Evolutionary conservation across 2,888 invertebrate species (phyloP), one percentile per base, ranked within the genome.

Genomic region (Autographa pulchrina): DNA sequence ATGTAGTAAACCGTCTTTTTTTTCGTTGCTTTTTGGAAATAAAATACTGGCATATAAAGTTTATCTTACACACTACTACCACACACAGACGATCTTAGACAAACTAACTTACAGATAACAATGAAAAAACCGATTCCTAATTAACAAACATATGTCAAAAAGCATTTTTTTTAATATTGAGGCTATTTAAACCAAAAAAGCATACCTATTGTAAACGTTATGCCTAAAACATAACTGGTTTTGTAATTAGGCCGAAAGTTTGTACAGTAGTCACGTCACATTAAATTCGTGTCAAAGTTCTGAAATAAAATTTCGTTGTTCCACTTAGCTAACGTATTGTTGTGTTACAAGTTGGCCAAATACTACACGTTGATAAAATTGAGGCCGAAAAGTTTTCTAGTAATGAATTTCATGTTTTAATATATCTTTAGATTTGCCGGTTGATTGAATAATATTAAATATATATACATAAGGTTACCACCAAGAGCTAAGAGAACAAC

Each of bases 201-300:
- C 25, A 25, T 25, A 25, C 18, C 14, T 32, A 11, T 9, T n/a
- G 6, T 32, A 61, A 56, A 56, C 11, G 25, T 58, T 63, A 61
- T 63, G 9, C 65, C 66, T 35, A 31, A 54, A 43, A 63, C 61
- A 56, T n/a, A 60, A 67, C 73, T 62, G 52, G 56, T 67, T 61
- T 52, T 38, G 60, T 52, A 20, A 73, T 67, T 68, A 62, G n/a
- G 20, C 16, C 25, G 16, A 48, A 60, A 63, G 31, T 66, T 77
- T 7, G 43, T 61, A 11, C 52, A 31, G 59, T n/a, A 56, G 7
- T 16, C 62, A 43, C 18, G 18, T n/a, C 14, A 16, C 18, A 65
- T 48, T 6, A 67, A 31, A 60, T 41, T 54, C 16, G 31, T 65
- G 11, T 20, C 41, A 62, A 54, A 68, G 43, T 54, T 60, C 11